These are phyloP conservation scores for Heloderma charlesbogerti DNA, from an alignment of 2,113 vertebrate species.

Conservation along the genomic window DNA sequence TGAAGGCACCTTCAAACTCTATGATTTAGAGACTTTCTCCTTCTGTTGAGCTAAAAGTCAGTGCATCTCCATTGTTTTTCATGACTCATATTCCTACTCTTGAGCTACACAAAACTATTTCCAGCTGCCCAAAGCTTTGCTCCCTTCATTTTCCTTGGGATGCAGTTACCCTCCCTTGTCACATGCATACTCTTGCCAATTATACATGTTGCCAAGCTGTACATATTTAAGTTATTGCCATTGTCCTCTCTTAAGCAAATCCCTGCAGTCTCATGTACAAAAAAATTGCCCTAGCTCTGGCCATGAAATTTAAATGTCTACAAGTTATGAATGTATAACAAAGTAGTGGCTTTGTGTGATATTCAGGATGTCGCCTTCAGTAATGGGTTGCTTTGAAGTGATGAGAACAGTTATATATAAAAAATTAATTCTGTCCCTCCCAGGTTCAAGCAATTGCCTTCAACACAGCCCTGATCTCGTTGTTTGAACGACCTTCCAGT, in stretches of 20 bases:
- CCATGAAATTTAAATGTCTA: slow-evolving; percentile 7
- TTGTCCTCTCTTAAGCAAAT: not conserved
- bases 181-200: not conserved
- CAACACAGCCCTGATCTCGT: slow-evolving; percentile 73
- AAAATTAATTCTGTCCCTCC: not conserved
- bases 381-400: slow-evolving; percentile 16
- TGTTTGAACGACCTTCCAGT: slow-evolving; percentile 71
- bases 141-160: slow-evolving; percentile 29
- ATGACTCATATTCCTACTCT: slow-evolving; percentile 22
- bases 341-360: not conserved
- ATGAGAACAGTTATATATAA: slow-evolving; percentile 11
- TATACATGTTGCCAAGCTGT: not conserved
- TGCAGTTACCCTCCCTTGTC: slow-evolving; percentile 43
- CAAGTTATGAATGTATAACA: not conserved
- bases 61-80: slow-evolving; percentile 21
- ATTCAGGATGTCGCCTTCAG: not conserved
- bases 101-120: not conserved
- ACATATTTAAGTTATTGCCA: not conserved
- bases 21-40: not conserved
- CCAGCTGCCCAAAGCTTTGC: not conserved
- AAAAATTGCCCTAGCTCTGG: not conserved
- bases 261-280: slow-evolving; percentile 1
- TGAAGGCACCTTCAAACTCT: no score
- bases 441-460: slow-evolving; percentile 82
- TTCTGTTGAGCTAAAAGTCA: slow-evolving; percentile 54